phyloP scores from a whole-genome alignment of 2,888 invertebrate species.

The Drosophila bunnanda region DNA sequence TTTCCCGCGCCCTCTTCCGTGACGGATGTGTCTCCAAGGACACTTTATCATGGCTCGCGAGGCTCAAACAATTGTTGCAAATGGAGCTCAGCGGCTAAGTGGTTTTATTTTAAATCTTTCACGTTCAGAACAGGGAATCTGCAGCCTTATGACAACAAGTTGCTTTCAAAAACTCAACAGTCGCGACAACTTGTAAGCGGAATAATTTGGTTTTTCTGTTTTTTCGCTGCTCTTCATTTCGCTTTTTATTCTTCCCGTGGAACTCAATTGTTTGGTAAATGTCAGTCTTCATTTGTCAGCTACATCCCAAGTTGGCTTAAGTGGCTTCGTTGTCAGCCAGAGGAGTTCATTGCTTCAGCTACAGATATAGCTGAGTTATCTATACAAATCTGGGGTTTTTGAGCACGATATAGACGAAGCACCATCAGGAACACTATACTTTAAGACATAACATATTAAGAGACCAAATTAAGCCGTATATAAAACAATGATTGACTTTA shows the following conservation, averaged over 20 bases:
- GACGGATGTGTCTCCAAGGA: slow-evolving; percentile 47
- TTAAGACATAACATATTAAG: neutral
- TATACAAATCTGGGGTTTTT: slow-evolving; percentile 43
- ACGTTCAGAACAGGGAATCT: slow-evolving; percentile 72
- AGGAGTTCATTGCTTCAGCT: slow-evolving; percentile 61
- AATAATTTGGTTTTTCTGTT: slow-evolving; percentile 63
- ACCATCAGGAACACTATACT: neutral
- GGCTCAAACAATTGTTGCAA: slow-evolving; percentile 73
- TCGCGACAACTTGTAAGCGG: slow-evolving; percentile 69
- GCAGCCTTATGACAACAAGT: slow-evolving; percentile 76
- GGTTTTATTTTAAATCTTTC: slow-evolving; percentile 85
- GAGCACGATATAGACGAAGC: slow-evolving; percentile 2
- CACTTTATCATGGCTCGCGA: slow-evolving; percentile 56
- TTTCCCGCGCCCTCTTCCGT: neutral
- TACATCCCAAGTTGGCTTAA: slow-evolving; percentile 65
- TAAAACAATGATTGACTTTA: neutral
- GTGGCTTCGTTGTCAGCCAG: slow-evolving; percentile 73
- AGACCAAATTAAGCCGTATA: neutral
- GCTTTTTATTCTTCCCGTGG: slow-evolving; percentile 48
- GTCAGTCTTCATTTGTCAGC: slow-evolving; percentile 84
- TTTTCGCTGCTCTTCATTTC: slow-evolving; percentile 19
- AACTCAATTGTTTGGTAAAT: slow-evolving; percentile 80
- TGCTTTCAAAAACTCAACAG: slow-evolving; percentile 78
- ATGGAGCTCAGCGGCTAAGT: slow-evolving; percentile 78
- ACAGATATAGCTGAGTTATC: slow-evolving; percentile 16